phyloP scores from a whole-genome alignment of 2,888 invertebrate species.

The Xanthorhoe spadicearia region DNA sequence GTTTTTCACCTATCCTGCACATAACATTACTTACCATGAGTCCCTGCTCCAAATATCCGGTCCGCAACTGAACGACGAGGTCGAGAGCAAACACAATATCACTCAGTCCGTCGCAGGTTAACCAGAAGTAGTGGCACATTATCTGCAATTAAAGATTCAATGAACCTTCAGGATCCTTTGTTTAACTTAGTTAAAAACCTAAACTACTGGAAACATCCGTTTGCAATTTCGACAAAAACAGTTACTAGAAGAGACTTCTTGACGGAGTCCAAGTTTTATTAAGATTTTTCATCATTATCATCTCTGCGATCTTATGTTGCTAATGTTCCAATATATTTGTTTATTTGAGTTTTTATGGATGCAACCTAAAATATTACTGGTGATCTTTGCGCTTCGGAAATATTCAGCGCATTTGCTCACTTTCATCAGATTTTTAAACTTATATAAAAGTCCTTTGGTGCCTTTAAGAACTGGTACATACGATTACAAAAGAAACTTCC shows the following conservation, averaged over 20 bases:
- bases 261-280: too few relatives aligned
- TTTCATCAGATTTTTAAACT: background rate
- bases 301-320: too few relatives aligned
- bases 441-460: too few relatives aligned
- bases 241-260: too few relatives aligned
- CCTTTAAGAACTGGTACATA: background rate
- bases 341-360: too few relatives aligned
- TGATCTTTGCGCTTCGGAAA: too few relatives aligned
- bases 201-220: too few relatives aligned
- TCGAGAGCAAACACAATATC: constrained; percentile 95
- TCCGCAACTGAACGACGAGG: constrained; percentile 95
- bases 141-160: constrained; percentile 74
- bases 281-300: too few relatives aligned
- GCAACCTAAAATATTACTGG: too few relatives aligned
- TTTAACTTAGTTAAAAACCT: background rate
- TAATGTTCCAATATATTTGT: too few relatives aligned
- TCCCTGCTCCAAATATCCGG: constrained; percentile 97
- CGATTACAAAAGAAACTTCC: background rate
- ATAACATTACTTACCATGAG: constrained; percentile 87
- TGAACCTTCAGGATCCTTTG: background rate
- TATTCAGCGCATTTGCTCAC: too few relatives aligned
- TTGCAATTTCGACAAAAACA: too few relatives aligned
- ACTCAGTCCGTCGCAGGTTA: constrained; percentile 92
- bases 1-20: background rate
- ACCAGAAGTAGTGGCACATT: constrained; percentile 90